Base-by-base conservation (phyloP, 1,140 invertebrate species). In the Cepaea nemoralis region DNA sequence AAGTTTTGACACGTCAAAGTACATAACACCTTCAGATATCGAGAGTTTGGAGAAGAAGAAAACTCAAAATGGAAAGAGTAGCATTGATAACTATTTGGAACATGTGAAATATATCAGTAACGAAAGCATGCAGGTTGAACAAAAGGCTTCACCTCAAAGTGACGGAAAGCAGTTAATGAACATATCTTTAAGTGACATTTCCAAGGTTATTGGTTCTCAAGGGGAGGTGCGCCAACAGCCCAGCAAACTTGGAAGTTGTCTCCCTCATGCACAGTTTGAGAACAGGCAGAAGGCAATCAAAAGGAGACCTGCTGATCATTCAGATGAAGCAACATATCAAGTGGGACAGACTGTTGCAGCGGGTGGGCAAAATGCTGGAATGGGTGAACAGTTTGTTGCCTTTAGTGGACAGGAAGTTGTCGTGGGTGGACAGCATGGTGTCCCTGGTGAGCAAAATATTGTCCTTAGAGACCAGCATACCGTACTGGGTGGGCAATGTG, bases 1-100 rank as follows among this genome's bases (percentile, higher is more conserved):
- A 39, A 70, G 69, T 42, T 70, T 70, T 42, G 69, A 70, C 40
- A n/a, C 35, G 1, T 70, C 69, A 37, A 70, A 70, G n/a, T 70
- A 70, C 40, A 39, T 70, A n/a, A 70, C 69, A 8, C 37, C 37
- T 42, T 40, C 35, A 22, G 69, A 70, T 39, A 70, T 70, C 27
- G 40, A 70, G 24, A 70, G 69, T 37, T 31, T 70, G 40, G 69
- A 70, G 69, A 42, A 39, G 6, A 70, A 70, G 24, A 70, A 70
- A 22, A 10, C 40, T 16, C 69, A 70, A 22, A n/a, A 24, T 40
- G 69, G 69, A 1, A 70, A 70, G 27, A 70, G 22, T 24, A 70
- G 69, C n/a, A 22, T 70, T 2, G 69, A 70, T n/a, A 37, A n/a
- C 12, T 70, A 70, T n/a, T 37, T 70, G 35, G 69, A 39, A 24